Percentiles rank a stretch among this genome's conserved stretches.
phyloP scores from a whole-genome alignment of 2,797 vertebrate species.

The Tympanoctomys barrerae region DNA sequence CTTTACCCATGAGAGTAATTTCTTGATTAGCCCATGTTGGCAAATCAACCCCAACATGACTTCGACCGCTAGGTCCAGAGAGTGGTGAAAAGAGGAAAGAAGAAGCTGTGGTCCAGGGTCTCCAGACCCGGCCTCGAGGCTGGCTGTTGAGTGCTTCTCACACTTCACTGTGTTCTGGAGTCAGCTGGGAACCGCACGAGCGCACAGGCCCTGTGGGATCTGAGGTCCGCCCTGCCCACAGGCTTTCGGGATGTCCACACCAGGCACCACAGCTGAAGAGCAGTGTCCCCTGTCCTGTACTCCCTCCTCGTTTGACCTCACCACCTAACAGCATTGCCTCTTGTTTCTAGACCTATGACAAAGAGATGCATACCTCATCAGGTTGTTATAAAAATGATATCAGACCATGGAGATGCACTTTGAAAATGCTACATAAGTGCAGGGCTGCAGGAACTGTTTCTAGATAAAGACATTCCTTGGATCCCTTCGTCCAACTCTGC shows the following conservation, averaged over 20 bases:
- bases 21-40: slow-evolving; percentile 54
- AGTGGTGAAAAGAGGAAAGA: not conserved
- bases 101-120: slow-evolving; percentile 3
- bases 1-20: slow-evolving; percentile 59
- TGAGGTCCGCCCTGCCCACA: not conserved
- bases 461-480: slow-evolving; percentile 67
- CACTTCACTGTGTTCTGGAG: not conserved
- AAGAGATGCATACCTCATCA: not conserved
- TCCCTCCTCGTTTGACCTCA: not conserved
- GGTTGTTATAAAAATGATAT: slow-evolving; percentile 46
- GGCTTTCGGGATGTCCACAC: not conserved
- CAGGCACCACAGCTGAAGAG: not conserved
- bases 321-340: not conserved
- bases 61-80: not conserved
- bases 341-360: slow-evolving; percentile 34
- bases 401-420: slow-evolving; percentile 60
- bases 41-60: slow-evolving; percentile 50
- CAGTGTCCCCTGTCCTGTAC: not conserved
- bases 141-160: slow-evolving; percentile 15
- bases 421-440: not conserved
- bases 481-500: slow-evolving; percentile 1
- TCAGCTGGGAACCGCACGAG: not conserved
- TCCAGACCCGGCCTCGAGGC: slow-evolving; percentile 35
- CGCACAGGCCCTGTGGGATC: not conserved
- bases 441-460: slow-evolving; percentile 48